phyloP scores from a whole-genome alignment of 2,797 vertebrate genomes.

The Rhynchotus rufescens region DNA sequence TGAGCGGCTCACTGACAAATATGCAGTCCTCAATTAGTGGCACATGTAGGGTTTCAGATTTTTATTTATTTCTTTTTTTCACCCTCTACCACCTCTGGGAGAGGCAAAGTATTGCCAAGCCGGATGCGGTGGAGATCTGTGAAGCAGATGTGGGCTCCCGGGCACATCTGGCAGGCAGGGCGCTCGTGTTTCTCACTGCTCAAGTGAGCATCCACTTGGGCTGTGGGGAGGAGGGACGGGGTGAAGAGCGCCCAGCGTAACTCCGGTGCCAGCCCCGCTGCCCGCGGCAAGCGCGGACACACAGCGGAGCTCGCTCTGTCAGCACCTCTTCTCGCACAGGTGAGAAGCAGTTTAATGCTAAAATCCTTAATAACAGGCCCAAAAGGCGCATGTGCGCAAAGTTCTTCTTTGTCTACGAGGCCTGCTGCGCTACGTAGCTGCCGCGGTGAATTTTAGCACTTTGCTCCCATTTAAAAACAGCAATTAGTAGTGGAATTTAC shows the following conservation, averaged over 20 bases:
- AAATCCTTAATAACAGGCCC: background rate
- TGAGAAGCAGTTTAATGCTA: constrained; percentile 34
- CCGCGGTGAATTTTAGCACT: background rate
- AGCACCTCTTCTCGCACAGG: constrained; percentile 41
- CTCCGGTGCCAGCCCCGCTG: constrained; percentile 18
- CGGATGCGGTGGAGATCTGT: constrained; percentile 38
- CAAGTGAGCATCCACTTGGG: constrained; percentile 39
- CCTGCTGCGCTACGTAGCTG: background rate
- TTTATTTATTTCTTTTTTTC: background rate
- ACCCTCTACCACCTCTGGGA: background rate
- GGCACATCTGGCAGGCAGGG: constrained; percentile 15
- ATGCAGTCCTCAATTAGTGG: background rate
- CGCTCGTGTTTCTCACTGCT: constrained; percentile 47
- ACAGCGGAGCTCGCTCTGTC: constrained; percentile 19
- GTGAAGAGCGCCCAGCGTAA: constrained; percentile 48
- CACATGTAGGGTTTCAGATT: background rate
- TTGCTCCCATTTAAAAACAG: constrained; percentile 6
- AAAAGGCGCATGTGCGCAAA: constrained; percentile 31
- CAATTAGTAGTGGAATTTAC: constrained; percentile 44
- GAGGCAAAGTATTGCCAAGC: background rate
- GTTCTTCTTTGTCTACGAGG: constrained; percentile 32
- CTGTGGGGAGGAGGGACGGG: background rate
- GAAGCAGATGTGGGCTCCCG: constrained; percentile 31
- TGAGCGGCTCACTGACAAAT: constrained; percentile 20
- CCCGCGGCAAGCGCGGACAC: constrained; percentile 36